phyloP scores from a whole-genome alignment of 2,797 vertebrate species.

The Diplodus puntazzo region DNA sequence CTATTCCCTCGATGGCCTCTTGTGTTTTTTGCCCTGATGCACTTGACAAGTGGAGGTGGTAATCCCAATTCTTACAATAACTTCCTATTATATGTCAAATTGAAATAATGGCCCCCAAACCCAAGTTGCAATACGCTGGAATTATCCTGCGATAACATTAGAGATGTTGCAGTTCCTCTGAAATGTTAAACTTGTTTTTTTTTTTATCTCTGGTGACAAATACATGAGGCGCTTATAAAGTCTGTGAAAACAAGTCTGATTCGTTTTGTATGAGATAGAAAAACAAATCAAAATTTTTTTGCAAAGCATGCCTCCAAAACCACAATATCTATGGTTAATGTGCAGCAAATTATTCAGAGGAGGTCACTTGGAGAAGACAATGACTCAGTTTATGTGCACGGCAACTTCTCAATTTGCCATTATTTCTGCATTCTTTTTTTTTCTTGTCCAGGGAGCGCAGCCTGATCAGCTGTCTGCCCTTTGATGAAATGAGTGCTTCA shows the following conservation, averaged over 20 bases:
- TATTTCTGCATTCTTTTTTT: constrained; percentile 46
- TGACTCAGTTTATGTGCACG: constrained; percentile 30
- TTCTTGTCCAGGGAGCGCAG: constrained; percentile 7
- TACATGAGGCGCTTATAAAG: constrained; percentile 1
- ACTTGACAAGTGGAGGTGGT: too few relatives aligned
- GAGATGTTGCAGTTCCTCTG: constrained; percentile 5
- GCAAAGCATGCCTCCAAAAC: constrained; percentile 29
- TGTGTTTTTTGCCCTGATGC: background rate
- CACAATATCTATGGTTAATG: constrained; percentile 25
- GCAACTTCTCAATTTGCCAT: constrained; percentile 30
- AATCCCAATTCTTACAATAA: background rate
- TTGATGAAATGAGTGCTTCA: constrained; percentile 69
- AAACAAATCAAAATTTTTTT: constrained; percentile 34
- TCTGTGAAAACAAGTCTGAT: constrained; percentile 37
- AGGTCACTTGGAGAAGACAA: constrained; percentile 39
- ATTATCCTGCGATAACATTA: constrained; percentile 19
- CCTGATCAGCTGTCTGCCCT: constrained; percentile 62
- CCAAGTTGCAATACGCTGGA: background rate
- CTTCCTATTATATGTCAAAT: constrained; percentile 16
- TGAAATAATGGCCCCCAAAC: constrained; percentile 20
- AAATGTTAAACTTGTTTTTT: constrained; percentile 12
- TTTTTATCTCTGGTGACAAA: constrained; percentile 30
- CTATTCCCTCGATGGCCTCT: background rate
- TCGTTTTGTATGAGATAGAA: constrained; percentile 37
- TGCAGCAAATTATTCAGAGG: constrained; percentile 40